Base-by-base conservation (phyloP, 2,113 vertebrate species). In the Physeter macrocephalus region DNA sequence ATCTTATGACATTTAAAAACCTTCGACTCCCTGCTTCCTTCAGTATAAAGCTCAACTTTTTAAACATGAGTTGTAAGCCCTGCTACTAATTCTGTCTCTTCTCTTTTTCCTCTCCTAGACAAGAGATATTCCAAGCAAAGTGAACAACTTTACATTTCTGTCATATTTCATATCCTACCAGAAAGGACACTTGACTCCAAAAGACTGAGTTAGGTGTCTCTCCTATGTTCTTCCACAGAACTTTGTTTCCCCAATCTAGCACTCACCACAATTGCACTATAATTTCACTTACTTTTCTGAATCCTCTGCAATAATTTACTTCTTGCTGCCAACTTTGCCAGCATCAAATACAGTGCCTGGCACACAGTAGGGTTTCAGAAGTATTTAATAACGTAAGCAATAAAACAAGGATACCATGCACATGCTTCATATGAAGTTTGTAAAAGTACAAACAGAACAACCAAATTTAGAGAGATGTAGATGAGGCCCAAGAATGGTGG, bases 1-100 rank as follows among this genome's bases (percentile, higher is more conserved):
- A 71, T 77, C 18, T 90, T 86, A 62, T 21, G 18, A 75, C 6
- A 31, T 34, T 94, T 71, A 23, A 39, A 81, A 97, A 41, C 34
- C 18, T n/a, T 29, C 41, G 23, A 41, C 12, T 94, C 6, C 49
- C 27, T 18, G 6, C 61, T 89, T 64, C 18, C 20, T 29, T 78
- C 31, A 81, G 1, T 18, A 67, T 41, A 36, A 88, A 75, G 4
- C 5, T 95, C 25, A 64, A 18, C 9, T 74, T 81, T 69, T 21
- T 46, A 75, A 61, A 61, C 13, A 46, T 12, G 52, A 5, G 29
- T 43, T 75, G 10, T 4, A n/a, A 34, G 3, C 0, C 0, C 36
- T 18, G n/a, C 59, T 66, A 17, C 12, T n/a, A 8, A 14, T 12
- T 93, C 3, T n/a, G 3, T 31, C 1, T 54, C 36, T 41, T 81